Percentiles rank a stretch among this genome's conserved stretches.
phyloP scores from a whole-genome alignment of 2,888 invertebrate genomes.

The Dasypolia templi region DNA sequence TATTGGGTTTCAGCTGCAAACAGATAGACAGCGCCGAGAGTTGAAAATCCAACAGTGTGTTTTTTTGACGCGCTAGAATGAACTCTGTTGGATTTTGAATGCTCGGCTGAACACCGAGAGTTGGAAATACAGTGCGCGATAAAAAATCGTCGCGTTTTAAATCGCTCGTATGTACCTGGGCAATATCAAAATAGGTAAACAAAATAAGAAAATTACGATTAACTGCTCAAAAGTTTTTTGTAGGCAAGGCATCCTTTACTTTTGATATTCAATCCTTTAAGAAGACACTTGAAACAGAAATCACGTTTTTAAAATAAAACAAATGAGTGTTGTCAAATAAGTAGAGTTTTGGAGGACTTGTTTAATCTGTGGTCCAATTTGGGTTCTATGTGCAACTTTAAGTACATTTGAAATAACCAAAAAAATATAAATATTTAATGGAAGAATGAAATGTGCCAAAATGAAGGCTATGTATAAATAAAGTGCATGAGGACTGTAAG shows the following conservation, averaged over 20 bases:
- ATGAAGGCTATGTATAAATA: constrained; percentile 35
- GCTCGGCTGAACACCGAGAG: too few relatives aligned
- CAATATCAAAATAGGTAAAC: background rate
- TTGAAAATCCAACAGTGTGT: too few relatives aligned
- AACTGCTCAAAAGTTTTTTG: background rate
- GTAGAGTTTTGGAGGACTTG: background rate
- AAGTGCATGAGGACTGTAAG: constrained; percentile 19
- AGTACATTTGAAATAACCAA: constrained; percentile 23
- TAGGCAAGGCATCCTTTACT: background rate
- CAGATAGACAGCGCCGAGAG: too few relatives aligned
- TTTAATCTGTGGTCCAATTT: background rate
- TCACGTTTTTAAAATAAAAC: background rate
- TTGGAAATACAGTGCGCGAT: background rate
- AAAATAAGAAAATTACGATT: background rate
- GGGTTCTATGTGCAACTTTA: constrained; percentile 12
- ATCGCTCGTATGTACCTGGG: background rate
- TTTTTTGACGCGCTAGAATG: too few relatives aligned
- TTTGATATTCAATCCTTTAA: background rate
- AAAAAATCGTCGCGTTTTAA: background rate
- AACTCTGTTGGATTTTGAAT: too few relatives aligned
- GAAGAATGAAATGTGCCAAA: constrained; percentile 54
- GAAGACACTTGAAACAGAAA: background rate
- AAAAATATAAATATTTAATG: constrained; percentile 16
- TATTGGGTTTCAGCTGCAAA: too few relatives aligned
- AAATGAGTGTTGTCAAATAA: background rate